phyloP scores from a whole-genome alignment of 2,113 vertebrate genomes.

The Prunella himalayana region DNA sequence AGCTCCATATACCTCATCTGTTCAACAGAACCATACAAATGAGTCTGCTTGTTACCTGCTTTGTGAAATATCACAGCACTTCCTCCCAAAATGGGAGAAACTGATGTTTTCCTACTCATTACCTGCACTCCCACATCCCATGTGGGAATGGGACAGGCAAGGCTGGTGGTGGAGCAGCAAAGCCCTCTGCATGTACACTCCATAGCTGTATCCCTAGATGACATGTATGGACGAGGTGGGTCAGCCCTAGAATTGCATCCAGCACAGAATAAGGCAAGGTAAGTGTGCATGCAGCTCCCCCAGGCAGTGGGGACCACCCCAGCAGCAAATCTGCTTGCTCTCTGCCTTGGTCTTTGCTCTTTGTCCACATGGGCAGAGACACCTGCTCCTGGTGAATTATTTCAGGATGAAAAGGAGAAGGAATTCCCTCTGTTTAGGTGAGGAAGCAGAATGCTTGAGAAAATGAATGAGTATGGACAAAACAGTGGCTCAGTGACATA shows the following conservation, averaged over 20 bases:
- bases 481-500: neutral
- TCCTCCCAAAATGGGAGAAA: neutral
- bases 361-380: accelerated
- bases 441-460: neutral
- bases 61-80: neutral
- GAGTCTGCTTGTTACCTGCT: neutral
- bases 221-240: neutral
- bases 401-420: neutral
- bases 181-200: neutral
- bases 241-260: neutral
- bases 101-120: neutral
- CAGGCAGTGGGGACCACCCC: neutral
- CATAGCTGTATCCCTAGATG: neutral
- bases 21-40: neutral
- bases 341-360: neutral
- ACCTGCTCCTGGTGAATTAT: neutral
- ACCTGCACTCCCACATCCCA: neutral
- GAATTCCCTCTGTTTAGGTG: neutral
- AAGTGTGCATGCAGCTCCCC: neutral
- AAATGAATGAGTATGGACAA: neutral
- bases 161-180: neutral
- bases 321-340: neutral
- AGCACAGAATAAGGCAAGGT: neutral
- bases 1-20: neutral
- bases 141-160: neutral